Evolutionary conservation across 1,140 invertebrate species (phyloP).

Genomic region (Drosophila ananassae): DNA sequence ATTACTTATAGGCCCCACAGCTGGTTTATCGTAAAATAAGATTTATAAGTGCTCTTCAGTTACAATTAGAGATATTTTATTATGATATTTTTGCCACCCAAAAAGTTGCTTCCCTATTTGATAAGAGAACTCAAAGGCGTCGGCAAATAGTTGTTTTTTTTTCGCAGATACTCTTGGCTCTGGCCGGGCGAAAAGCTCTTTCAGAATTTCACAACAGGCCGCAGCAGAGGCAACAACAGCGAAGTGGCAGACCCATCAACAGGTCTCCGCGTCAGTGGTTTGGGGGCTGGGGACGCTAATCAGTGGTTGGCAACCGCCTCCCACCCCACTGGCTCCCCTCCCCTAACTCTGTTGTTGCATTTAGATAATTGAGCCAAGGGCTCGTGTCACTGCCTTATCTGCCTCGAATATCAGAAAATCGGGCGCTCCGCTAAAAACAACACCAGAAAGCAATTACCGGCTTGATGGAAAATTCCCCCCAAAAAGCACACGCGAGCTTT

Average conservation of each 20-base stretch:
- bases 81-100: constrained; percentile 10
- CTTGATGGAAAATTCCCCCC: constrained; percentile 53
- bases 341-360: not conserved
- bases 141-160: not conserved
- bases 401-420: constrained; percentile 53
- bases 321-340: not conserved
- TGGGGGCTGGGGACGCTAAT: constrained; percentile 33
- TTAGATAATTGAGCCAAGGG: constrained; percentile 51
- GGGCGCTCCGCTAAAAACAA: constrained; percentile 43
- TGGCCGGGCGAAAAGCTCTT: constrained; percentile 48
- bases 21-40: not conserved
- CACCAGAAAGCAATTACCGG: constrained; percentile 61
- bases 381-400: constrained; percentile 44
- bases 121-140: constrained; percentile 14
- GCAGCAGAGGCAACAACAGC: constrained; percentile 20
- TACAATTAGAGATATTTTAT: constrained; percentile 41
- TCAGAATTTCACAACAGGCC: constrained; percentile 68
- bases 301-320: constrained; percentile 48
- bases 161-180: not conserved
- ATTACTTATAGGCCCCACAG: constrained; percentile 56
- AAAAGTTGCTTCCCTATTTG: constrained; percentile 36
- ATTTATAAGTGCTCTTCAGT: constrained; percentile 31
- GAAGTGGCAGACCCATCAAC: constrained; percentile 58
- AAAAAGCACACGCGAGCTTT: constrained; percentile 45
- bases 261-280: constrained; percentile 20